These are phyloP conservation scores for Pluvianellus socialis DNA, from an alignment of 2,113 vertebrate species.

Conservation along the genomic window DNA sequence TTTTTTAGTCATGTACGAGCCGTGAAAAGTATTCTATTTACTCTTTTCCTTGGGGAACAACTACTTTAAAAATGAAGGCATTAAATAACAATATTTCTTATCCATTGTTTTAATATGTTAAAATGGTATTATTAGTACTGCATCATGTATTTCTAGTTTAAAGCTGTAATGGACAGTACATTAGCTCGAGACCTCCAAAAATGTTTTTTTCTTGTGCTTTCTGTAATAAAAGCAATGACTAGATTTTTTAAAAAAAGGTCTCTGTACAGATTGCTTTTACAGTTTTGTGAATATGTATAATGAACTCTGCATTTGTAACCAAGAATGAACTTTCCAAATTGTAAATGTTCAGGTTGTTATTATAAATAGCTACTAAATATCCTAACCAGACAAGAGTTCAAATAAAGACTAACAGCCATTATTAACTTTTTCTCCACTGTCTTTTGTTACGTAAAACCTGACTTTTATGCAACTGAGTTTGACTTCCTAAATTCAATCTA, in stretches of 20 bases:
- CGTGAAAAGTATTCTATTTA: conserved; percentile 38
- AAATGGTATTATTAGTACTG: conserved; percentile 53
- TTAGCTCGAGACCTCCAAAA: conserved; percentile 32
- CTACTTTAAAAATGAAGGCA: conserved; percentile 63
- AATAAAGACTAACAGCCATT: conserved; percentile 36
- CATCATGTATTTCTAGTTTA: conserved; percentile 59
- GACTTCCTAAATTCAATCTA: background rate
- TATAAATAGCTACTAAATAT: conserved; percentile 55
- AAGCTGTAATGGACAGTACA: conserved; percentile 28
- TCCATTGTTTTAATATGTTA: conserved; percentile 44
- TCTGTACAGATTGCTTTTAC: conserved; percentile 49
- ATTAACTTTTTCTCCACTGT: background rate
- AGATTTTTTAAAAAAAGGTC: background rate
- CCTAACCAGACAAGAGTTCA: conserved; percentile 51
- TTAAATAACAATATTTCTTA: conserved; percentile 58
- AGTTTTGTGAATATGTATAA: conserved; percentile 60
- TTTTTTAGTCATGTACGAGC: conserved; percentile 16
- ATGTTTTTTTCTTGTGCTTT: conserved; percentile 17
- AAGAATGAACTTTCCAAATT: conserved; percentile 35
- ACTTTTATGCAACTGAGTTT: background rate
- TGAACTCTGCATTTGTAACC: conserved; percentile 53
- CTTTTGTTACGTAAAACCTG: background rate
- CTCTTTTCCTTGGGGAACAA: conserved; percentile 52
- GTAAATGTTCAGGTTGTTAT: conserved; percentile 50
- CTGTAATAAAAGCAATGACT: conserved; percentile 16